phyloP scores from a whole-genome alignment of 2,888 invertebrate genomes.

The Eumacrocentrus americanus region DNA sequence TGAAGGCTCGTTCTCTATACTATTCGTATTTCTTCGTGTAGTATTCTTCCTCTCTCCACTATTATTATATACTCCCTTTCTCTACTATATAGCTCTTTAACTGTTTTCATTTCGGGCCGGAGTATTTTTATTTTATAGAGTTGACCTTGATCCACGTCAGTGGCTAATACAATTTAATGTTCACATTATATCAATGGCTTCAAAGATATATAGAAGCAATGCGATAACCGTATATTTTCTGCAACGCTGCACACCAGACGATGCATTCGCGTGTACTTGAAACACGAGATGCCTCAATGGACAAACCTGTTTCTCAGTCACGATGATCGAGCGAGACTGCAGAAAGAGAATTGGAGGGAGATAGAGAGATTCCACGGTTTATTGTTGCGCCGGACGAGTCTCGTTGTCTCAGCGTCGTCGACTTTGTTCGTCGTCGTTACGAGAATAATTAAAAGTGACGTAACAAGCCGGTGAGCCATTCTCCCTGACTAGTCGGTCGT shows the following conservation, averaged over 20 bases:
- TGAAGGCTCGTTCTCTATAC: background rate
- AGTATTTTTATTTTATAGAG: background rate
- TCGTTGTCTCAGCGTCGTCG: background rate
- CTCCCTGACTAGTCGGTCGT: conserved; percentile 8
- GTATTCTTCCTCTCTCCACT: background rate
- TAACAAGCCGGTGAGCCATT: conserved; percentile 33
- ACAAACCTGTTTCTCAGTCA: conserved; percentile 15
- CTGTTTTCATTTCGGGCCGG: too few relatives aligned
- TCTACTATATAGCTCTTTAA: background rate
- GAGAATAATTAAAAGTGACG: conserved; percentile 38
- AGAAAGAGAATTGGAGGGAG: background rate
- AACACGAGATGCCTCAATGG: conserved; percentile 7
- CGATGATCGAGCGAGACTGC: background rate
- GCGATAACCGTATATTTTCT: too few relatives aligned
- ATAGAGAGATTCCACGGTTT: too few relatives aligned
- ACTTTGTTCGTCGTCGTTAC: conserved; percentile 1
- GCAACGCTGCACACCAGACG: background rate
- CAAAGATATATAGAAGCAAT: background rate
- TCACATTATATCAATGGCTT: background rate
- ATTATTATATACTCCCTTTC: background rate
- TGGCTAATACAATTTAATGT: background rate
- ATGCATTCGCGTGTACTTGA: too few relatives aligned
- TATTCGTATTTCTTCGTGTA: background rate
- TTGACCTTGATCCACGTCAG: conserved; percentile 10
- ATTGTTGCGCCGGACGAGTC: background rate